These are phyloP conservation scores for Machimus atricapillus DNA, from an alignment of 2,888 invertebrate species.

Conservation along the genomic window DNA sequence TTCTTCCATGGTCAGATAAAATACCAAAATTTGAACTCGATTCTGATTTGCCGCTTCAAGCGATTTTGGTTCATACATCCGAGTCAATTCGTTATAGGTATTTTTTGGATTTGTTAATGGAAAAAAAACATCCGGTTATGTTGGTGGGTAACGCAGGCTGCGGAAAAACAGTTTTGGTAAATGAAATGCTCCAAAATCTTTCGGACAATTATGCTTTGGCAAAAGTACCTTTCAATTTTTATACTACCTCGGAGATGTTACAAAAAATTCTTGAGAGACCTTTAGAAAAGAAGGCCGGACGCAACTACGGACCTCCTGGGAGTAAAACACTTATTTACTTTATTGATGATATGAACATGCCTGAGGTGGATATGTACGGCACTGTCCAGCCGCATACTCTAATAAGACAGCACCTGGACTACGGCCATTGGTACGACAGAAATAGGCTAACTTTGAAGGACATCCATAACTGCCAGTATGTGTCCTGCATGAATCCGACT, in stretches of 20 bases:
- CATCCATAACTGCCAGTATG: conserved; percentile 95
- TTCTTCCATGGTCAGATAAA: conserved; percentile 88
- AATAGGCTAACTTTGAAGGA: conserved; percentile 89
- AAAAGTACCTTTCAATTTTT: conserved; percentile 95
- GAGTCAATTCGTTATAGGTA: conserved; percentile 90
- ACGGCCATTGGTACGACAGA: conserved; percentile 94
- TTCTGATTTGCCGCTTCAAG: conserved; percentile 90
- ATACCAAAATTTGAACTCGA: conserved; percentile 91
- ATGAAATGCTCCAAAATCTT: conserved; percentile 74
- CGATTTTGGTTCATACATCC: conserved; percentile 89
- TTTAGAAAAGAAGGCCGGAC: conserved; percentile 93
- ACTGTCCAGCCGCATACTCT: conserved; percentile 97
- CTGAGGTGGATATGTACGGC: conserved; percentile 87
- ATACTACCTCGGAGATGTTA: conserved; percentile 92
- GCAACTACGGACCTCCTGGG: conserved; percentile 95
- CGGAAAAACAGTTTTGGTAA: conserved; percentile 88
- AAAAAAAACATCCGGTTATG: conserved; percentile 90
- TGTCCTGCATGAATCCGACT: conserved; percentile 98
- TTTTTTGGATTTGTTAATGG: conserved; percentile 89
- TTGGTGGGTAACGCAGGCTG: conserved; percentile 91
- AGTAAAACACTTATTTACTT: conserved; percentile 93
- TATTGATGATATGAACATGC: conserved; percentile 98
- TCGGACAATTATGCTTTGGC: conserved; percentile 87
- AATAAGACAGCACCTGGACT: conserved; percentile 94
- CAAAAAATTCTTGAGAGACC: conserved; percentile 94